Conservation (phyloP, 2,888 invertebrate genomes). For the Osedax fenrisi region DNA sequence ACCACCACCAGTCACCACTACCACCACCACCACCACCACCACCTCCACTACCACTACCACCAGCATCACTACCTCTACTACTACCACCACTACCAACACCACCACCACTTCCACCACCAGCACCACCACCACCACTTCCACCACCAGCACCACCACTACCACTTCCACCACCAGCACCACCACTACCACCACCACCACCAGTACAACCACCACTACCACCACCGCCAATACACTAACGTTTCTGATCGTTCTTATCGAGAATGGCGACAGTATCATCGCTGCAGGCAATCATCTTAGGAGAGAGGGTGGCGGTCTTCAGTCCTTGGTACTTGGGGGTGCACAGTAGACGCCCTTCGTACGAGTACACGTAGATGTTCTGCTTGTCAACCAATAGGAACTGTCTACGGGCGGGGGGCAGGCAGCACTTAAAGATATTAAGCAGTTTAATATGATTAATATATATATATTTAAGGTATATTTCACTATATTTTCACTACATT, state of each 20-base stretch:
- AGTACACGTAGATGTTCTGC: constrained; percentile 70
- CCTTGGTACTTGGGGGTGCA: constrained; percentile 70
- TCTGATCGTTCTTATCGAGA: constrained; percentile 70
- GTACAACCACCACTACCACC: neutral
- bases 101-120: no score
- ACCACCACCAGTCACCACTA: no score
- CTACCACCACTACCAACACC: no score
- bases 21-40: no score
- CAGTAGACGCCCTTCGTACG: constrained; percentile 77
- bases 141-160: neutral
- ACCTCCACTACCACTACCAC: no score
- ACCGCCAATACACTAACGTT: constrained; percentile 54
- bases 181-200: neutral
- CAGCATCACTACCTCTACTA: no score
- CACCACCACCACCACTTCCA: no score
- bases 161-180: neutral
- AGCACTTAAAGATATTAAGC: neutral
- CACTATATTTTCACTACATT: no score
- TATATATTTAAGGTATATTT: neutral
- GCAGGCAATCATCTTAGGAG: constrained; percentile 65
- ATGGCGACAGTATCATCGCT: constrained; percentile 76
- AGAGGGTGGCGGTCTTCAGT: constrained; percentile 69
- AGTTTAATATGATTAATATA: neutral
- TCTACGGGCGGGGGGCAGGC: constrained; percentile 53
- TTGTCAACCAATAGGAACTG: constrained; percentile 79